Conservation (phyloP, 2,888 invertebrate genomes). For the Heliconius ismenius region DNA sequence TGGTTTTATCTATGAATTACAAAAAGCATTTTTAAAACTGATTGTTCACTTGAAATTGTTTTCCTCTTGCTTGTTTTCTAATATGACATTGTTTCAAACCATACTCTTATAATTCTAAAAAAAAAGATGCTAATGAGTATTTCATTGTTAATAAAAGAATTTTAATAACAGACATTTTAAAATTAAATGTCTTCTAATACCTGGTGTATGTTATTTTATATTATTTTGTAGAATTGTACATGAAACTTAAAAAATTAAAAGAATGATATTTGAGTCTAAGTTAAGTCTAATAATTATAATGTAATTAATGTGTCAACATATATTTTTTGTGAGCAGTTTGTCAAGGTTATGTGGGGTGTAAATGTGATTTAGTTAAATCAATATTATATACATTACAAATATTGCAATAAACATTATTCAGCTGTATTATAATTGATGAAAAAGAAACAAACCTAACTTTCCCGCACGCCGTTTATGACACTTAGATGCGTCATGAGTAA, state of each 20-base stretch:
- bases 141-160: neutral
- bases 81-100: neutral
- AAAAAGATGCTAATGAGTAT: neutral
- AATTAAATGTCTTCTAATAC: neutral
- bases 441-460: conserved; percentile 45
- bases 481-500: conserved; percentile 69
- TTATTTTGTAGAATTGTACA: neutral
- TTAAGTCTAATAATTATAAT: conserved; percentile 11
- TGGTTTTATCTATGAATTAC: neutral
- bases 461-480: conserved; percentile 55
- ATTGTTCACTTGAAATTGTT: neutral
- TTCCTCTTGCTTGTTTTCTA: neutral
- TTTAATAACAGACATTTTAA: neutral
- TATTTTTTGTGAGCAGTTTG: conserved; percentile 24
- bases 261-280: conserved; percentile 5
- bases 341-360: conserved; percentile 31
- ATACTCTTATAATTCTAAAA: neutral
- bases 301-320: conserved; percentile 28
- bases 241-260: neutral
- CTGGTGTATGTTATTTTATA: neutral
- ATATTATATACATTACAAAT: neutral
- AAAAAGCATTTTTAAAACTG: neutral
- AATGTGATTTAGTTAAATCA: neutral
- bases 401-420: neutral
- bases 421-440: neutral